Base-by-base conservation (phyloP, 2,797 vertebrate species). In the Sphaeramia orbicularis region DNA sequence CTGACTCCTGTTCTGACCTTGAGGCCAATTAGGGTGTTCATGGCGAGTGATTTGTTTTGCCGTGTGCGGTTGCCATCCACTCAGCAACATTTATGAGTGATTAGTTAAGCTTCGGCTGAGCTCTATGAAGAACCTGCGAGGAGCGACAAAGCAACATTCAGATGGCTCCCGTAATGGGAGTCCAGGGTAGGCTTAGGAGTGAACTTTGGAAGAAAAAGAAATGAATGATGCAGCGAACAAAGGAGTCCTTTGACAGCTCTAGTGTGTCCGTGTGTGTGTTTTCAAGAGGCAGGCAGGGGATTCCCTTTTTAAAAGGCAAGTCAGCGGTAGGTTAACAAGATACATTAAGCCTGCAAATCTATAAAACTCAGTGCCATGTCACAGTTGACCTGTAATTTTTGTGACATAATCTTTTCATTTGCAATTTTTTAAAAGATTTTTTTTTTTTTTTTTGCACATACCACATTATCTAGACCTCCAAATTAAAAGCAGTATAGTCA, bases 31-130 rank as follows among this genome's bases (percentile, higher is more conserved):
- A 90, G 83, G 30, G 63, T 63, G 82, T 83, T 86, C 76, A 83
- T 86, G 87, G 69, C 49, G 61, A 56, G 75, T 70, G 84, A 74
- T 83, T 91, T 92, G 78, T 92, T 85, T 88, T 85, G 78, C 79
- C 4, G 32, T 84, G 76, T 78, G 78, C 63, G 65, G 78, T 67
- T 75, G 74, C 71, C 65, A 64, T 88, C 87, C 84, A 78, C 88
- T 92, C 89, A 88, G 85, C 89, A 84, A 89, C 80, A 87, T 91
- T 91, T 88, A 88, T 92, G 86, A 91, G 85, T 85, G 91, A 93
- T 91, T 92, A 91, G 88, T 89, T 90, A 86, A 85, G 88, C 90
- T 86, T 90, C 66, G 76, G 51, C 89, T 89, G 86, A 90, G 85
- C 76, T 88, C 79, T 86, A 82, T 90, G 86, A 89, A 72, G 76